Base-by-base conservation (phyloP, 92 coral and sea anemone species). In the Parazoanthus darwini region DNA sequence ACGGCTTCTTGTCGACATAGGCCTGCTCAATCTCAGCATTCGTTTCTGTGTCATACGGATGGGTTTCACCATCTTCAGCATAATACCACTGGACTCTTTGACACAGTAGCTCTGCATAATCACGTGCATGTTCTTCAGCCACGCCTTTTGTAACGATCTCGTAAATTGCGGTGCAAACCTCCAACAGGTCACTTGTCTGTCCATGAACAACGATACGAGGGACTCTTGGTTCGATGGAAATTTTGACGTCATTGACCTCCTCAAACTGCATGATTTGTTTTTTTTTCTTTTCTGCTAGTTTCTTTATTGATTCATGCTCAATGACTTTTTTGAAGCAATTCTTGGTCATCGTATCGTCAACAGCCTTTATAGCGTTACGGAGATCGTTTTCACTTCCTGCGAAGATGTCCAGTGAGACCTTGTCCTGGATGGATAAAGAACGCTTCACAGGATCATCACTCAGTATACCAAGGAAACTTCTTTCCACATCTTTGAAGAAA, bases 21-120 rank as follows among this genome's bases (percentile, higher is more conserved):
- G 98, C 98, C 56, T 91, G 78, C 87, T 95, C 98, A 46, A 95
- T 92, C 74, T 89, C 50, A 3, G 88, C 89, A 51, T 93, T 95
- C 10, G 16, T 39, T 38, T 76, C 88, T 10, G 74, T 42, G 58
- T 93, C 94, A 75, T 93, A 94, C 0, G 90, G 88, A 25, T 39
- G 77, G 23, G 46, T 81, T 6, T 71, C 67, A 48, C 86, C 77
- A 2, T 66, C 80, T 10, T 88, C 93, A 33, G 54, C 23, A 58
- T n/a, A 94, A 86, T 5, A 91, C 93, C 94, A 94, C 74, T 95
- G 98, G 39, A 89, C 90, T 20, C 74, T 94, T 67, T 91, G 89
- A 82, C 90, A 84, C 68, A 92, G 71, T 8, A 94, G 72, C 78
- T 90, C 96, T 37, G 88, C 98, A 39, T 85, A 82, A 15, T 87